Conservation (phyloP, 1,140 invertebrate species). For the Drosophila takahashii region DNA sequence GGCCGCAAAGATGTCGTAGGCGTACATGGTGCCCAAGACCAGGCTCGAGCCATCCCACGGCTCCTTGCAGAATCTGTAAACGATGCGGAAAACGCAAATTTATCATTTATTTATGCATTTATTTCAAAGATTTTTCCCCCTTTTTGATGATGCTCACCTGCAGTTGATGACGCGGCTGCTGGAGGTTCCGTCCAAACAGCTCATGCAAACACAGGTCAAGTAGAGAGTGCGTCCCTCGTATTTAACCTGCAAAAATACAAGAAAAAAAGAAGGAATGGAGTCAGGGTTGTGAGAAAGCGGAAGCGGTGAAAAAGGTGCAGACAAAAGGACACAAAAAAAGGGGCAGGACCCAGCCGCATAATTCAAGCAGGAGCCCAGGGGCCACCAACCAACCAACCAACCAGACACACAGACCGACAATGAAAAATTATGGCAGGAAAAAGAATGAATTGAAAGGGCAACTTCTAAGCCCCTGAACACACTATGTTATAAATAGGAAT, state of each 20-base stretch:
- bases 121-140: neutral
- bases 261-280: constrained; percentile 39
- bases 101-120: constrained; percentile 15
- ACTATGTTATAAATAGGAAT: neutral
- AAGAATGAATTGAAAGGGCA: constrained; percentile 16
- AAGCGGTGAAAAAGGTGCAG: constrained; percentile 35
- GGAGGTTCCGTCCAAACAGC: constrained; percentile 93
- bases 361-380: constrained; percentile 40
- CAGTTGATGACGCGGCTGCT: constrained; percentile 90
- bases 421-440: constrained; percentile 71
- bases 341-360: constrained; percentile 51
- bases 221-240: constrained; percentile 94
- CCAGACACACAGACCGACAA: constrained; percentile 50
- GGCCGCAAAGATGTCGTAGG: constrained; percentile 98
- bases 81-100: neutral
- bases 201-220: constrained; percentile 97
- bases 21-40: constrained; percentile 98
- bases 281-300: constrained; percentile 19
- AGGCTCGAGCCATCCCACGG: constrained; percentile 97
- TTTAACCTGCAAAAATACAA: constrained; percentile 89
- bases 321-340: constrained; percentile 21
- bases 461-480: constrained; percentile 6
- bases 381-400: neutral
- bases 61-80: constrained; percentile 89
- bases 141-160: constrained; percentile 77